These are phyloP conservation scores for Ceuthmochares aereus DNA, from an alignment of 2,113 vertebrate species.

Conservation along the genomic window DNA sequence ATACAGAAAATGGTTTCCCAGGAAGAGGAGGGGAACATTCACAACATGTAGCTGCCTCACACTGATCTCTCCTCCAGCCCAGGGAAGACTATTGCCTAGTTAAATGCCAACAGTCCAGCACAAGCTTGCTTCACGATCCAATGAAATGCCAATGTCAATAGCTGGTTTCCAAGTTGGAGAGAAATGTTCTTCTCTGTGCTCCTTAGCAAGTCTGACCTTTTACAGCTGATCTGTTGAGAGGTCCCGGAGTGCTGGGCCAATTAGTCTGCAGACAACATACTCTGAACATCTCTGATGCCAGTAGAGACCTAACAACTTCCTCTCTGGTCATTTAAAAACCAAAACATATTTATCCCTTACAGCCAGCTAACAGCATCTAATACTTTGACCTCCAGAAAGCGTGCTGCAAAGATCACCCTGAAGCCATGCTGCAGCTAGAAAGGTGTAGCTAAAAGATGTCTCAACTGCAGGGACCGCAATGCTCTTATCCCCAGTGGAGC, in stretches of 20 bases:
- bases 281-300: not conserved
- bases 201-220: slow-evolving; percentile 20
- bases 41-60: not conserved
- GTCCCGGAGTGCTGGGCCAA: not conserved
- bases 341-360: not conserved
- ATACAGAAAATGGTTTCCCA: not conserved
- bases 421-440: not conserved
- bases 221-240: not conserved
- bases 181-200: not conserved
- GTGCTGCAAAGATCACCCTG: not conserved
- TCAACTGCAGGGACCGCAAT: accelerated
- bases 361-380: not conserved
- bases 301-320: not conserved
- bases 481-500: accelerated
- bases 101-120: not conserved
- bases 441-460: not conserved
- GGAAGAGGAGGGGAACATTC: not conserved
- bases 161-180: not conserved
- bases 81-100: not conserved
- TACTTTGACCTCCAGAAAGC: not conserved
- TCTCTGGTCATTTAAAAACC: not conserved
- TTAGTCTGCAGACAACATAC: not conserved
- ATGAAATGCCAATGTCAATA: not conserved
- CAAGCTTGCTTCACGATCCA: not conserved
- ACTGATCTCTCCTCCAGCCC: not conserved